phyloP scores from a whole-genome alignment of 2,113 vertebrate genomes.

The Micromys minutus region DNA sequence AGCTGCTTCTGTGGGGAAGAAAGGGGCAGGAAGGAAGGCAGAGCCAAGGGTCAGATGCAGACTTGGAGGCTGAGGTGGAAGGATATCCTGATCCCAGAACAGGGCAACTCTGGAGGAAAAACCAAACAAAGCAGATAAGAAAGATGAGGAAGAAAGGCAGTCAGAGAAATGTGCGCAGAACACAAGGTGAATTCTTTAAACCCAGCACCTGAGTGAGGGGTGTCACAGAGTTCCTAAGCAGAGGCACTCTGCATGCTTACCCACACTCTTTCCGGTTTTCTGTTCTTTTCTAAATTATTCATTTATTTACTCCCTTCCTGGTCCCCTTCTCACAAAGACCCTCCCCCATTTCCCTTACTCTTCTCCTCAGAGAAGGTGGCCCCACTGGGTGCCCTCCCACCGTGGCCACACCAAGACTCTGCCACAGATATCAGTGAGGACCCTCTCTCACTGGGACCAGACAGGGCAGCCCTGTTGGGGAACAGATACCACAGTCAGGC shows the following conservation, averaged over 20 bases:
- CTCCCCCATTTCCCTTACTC: no score
- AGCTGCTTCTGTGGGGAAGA: not conserved
- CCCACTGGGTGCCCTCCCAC: no score
- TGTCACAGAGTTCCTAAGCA: not conserved
- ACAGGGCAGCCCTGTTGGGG: no score
- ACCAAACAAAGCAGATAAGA: no score
- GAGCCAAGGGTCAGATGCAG: not conserved
- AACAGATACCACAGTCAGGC: no score
- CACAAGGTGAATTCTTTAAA: fast-evolving
- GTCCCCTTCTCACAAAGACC: no score
- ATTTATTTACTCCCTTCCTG: no score
- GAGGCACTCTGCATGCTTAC: not conserved
- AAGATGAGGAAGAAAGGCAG: not conserved
- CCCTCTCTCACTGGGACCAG: no score
- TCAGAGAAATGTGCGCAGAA: fast-evolving
- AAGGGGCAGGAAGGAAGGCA: not conserved
- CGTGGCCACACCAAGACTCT: no score
- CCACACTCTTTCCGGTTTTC: not conserved
- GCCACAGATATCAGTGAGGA: no score
- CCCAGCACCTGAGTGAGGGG: not conserved
- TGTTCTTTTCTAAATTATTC: not conserved
- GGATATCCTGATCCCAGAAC: not conserved
- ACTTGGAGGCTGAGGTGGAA: not conserved
- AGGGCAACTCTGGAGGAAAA: not conserved
- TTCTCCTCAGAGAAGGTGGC: no score